Base-by-base conservation (phyloP, 2,888 invertebrate genomes). In the Coremacera marginata region DNA sequence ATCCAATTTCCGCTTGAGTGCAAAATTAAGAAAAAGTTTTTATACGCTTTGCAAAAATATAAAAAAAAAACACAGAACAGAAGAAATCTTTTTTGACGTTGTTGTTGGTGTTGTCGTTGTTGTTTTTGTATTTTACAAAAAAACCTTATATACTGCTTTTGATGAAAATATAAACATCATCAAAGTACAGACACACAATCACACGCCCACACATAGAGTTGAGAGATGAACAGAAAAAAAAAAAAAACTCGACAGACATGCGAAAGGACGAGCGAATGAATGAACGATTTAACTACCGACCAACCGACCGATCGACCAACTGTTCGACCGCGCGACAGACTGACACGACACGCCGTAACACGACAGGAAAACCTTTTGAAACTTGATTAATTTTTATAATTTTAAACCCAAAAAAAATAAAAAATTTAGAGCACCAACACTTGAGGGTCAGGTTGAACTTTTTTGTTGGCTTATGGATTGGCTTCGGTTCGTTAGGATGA, bases 311-410 rank as follows among this genome's bases (percentile, higher is more conserved):
- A 70, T 14, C 31, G 52, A 52, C 16, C 16, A 22, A 27, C 63
- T 25, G 34, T n/a, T 34, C 8, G n/a, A 49, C 22, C 44, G 34
- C 27, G 51, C 22, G 60, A 60, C 55, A n/a, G 34, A 16, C 34
- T n/a, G n/a, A 5, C n/a, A 25, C 31, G 11, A n/a, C 11, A n/a
- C n/a, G 3, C 71, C 16, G 22, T 22, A 16, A 31, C 57, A 34
- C n/a, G 22, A 19, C 25, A 76, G 25, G 31, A 27, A 75, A 72
- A 72, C 70, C 83, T 86, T 85, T 84, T 85, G 71, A 81, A 82
- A 84, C 84, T 84, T 85, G 85, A 86, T 87, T 85, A 84, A 87
- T 84, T 87, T 83, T 87, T 82, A 82, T 81, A 82, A 83, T 84
- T 84, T 68, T 84, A 81, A 82, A 78, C 83, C 83, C 82, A 85